A percentile compares a stretch with the other conserved stretches of the same genome.
These are phyloP conservation scores for Chloroclystis v-ata DNA, from an alignment of 2,888 invertebrate species.

Conservation along the genomic window DNA sequence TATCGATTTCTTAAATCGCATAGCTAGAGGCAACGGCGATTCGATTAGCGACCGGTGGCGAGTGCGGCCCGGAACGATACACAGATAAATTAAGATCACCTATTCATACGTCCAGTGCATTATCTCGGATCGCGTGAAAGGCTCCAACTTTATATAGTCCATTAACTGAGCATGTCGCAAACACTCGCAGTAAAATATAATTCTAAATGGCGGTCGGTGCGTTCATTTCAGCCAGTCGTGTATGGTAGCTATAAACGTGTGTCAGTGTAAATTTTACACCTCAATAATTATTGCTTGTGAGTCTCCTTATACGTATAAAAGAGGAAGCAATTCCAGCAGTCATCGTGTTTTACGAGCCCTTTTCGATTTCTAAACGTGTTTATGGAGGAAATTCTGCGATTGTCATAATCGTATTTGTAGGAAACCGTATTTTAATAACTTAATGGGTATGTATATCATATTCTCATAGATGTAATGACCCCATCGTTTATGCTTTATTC, in stretches of 20 bases:
- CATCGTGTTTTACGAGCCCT: constrained; percentile 58
- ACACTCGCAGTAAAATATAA: constrained; percentile 54
- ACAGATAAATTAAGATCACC: constrained; percentile 74
- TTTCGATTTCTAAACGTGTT: constrained; percentile 59
- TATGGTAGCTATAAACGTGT: constrained; percentile 50
- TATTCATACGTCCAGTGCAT: constrained; percentile 68
- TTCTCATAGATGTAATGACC: constrained; percentile 8
- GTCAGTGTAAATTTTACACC: constrained; percentile 66
- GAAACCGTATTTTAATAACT: constrained; percentile 30
- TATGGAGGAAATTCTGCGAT: constrained; percentile 44
- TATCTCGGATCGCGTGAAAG: constrained; percentile 66
- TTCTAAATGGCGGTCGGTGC: constrained; percentile 42
- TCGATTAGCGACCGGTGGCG: constrained; percentile 60
- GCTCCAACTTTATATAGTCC: constrained; percentile 60
- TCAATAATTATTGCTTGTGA: constrained; percentile 57
- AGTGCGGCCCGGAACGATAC: constrained; percentile 67
- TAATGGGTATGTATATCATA: constrained; percentile 16
- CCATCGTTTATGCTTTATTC: constrained; percentile 8
- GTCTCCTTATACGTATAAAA: constrained; percentile 44
- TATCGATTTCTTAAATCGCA: constrained; percentile 62
- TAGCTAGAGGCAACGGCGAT: constrained; percentile 53
- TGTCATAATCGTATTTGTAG: constrained; percentile 39
- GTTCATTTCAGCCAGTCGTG: constrained; percentile 33
- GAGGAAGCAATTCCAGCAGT: constrained; percentile 61
- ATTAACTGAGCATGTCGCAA: constrained; percentile 63